Evolutionary conservation across 2,113 vertebrate genomes (phyloP).

Genomic region (Benitochromis conjunctus): DNA sequence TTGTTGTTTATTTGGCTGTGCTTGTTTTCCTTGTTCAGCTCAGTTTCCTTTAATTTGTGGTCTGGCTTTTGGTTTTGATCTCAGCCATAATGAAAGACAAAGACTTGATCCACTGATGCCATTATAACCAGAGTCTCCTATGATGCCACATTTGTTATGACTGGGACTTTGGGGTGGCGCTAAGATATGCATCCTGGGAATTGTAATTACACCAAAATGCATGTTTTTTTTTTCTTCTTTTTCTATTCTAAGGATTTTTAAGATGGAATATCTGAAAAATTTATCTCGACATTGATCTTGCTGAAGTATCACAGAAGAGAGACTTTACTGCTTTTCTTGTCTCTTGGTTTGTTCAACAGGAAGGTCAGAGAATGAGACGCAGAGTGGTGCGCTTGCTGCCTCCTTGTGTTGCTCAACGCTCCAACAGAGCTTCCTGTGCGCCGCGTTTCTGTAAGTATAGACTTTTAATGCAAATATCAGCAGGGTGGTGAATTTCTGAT

Average conservation of each 20-base stretch:
- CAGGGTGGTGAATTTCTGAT: not conserved
- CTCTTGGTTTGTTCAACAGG: not conserved
- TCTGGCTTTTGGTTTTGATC: slow-evolving; percentile 31
- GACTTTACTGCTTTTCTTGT: not conserved
- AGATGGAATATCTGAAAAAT: not conserved
- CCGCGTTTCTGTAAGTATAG: not conserved
- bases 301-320: not conserved
- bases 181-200: not conserved
- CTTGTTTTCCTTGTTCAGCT: slow-evolving; percentile 36
- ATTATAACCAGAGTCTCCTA: slow-evolving; percentile 32
- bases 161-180: slow-evolving; percentile 10
- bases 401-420: not conserved
- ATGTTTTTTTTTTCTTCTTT: not conserved
- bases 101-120: slow-evolving; percentile 37
- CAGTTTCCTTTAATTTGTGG: slow-evolving; percentile 47
- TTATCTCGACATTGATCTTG: not conserved
- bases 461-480: not conserved
- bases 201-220: slow-evolving; percentile 3
- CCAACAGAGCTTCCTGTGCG: not conserved
- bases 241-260: not conserved
- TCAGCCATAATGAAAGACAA: slow-evolving; percentile 44
- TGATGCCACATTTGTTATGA: slow-evolving; percentile 52
- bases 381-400: not conserved
- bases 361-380: not conserved
- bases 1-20: slow-evolving; percentile 4